Conservation (phyloP, 2,113 vertebrate species). For the Chionodraco myersi region DNA sequence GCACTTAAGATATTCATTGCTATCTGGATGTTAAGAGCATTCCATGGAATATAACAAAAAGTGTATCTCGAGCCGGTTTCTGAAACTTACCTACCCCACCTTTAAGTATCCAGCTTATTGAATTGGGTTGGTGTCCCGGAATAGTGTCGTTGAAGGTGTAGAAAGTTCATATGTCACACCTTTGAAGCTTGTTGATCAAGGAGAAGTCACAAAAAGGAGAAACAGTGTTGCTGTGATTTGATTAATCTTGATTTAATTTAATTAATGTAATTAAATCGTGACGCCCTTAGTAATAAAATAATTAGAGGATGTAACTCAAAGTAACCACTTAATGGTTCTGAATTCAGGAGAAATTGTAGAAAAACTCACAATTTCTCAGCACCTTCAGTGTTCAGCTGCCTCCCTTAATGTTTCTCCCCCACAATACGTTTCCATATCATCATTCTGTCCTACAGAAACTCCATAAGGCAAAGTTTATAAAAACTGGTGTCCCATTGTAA, state of each 20-base stretch:
- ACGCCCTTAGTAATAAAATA: not conserved
- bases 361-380: not conserved
- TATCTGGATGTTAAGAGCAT: too few species aligned
- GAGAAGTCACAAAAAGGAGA: not conserved
- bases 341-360: not conserved
- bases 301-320: not conserved
- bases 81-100: too few species aligned
- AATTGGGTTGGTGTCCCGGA: too few species aligned
- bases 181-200: not conserved
- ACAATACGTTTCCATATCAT: constrained; percentile 24
- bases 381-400: not conserved
- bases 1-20: too few species aligned
- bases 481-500: constrained; percentile 32
- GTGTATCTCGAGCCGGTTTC: too few species aligned
- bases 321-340: not conserved
- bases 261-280: not conserved
- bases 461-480: constrained; percentile 22
- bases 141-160: too few species aligned
- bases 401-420: constrained; percentile 21
- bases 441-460: constrained; percentile 26
- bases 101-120: too few species aligned
- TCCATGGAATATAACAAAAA: too few species aligned
- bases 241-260: not conserved
- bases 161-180: not conserved
- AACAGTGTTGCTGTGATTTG: not conserved